These are phyloP conservation scores for Podarcis raffonei DNA, from an alignment of 2,113 vertebrate genomes.

Conservation along the genomic window DNA sequence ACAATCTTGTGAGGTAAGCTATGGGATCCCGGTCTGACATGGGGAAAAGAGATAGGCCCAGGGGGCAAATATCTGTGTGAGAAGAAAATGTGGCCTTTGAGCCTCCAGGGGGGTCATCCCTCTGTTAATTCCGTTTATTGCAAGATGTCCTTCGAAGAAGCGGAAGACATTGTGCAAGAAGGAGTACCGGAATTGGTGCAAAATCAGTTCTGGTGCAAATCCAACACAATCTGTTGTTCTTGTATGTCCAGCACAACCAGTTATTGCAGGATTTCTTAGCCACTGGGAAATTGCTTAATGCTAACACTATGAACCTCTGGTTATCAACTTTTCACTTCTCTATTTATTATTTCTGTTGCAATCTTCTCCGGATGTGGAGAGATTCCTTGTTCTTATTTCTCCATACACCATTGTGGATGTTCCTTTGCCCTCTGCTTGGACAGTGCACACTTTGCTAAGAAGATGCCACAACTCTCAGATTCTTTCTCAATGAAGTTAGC, in stretches of 20 bases:
- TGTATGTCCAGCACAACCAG: neutral
- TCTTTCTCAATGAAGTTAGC: neutral
- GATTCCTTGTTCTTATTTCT: neutral
- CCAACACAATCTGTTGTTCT: neutral
- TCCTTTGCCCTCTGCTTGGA: neutral
- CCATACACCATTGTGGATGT: neutral
- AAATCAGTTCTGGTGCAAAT: neutral
- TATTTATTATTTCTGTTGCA: neutral
- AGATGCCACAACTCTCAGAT: neutral
- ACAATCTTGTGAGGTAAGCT: rapidly evolving
- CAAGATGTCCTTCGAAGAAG: neutral
- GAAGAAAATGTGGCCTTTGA: neutral
- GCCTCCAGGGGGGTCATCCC: neutral
- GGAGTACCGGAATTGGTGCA: too few relatives aligned
- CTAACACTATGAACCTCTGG: neutral
- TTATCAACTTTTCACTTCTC: neutral
- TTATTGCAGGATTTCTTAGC: neutral
- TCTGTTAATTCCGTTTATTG: neutral
- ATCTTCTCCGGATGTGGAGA: neutral
- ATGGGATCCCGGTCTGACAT: neutral
- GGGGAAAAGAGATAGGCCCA: neutral
- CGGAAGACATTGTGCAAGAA: too few relatives aligned
- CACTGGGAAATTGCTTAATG: neutral
- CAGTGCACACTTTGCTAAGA: neutral
- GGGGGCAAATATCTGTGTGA: neutral